Evolutionary conservation across 2,113 vertebrate species (phyloP), one percentile per base, ranked within the genome.

Genomic region (Trichomycterus rosablanca): DNA sequence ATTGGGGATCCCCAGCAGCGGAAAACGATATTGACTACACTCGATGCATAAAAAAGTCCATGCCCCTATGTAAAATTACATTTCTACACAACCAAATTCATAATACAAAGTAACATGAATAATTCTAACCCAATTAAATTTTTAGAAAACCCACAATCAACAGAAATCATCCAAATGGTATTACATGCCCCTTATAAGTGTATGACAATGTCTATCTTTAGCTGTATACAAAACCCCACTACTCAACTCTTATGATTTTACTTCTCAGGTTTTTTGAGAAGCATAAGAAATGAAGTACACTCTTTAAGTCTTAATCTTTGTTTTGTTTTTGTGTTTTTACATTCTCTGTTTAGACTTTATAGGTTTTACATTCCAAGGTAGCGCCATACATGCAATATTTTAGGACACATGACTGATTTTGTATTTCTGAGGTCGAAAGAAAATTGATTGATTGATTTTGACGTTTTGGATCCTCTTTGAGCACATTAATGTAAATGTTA

Each of bases 341-440:
- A 59, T 74, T 64, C 58, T 19, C 64, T 53, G 73, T 78, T 52
- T 76, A 61, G 71, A 37, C 67, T 85, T 81, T n/a, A n/a, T n/a
- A n/a, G 76, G 79, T 69, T 22, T 72, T 64, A 61, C 79, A 79
- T 79, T 83, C 76, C 62, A 76, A 74, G 73, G 67, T 78, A 80
- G 76, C 80, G 73, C 59, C 63, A 68, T 55, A 85, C 79, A 79
- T 88, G 86, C 88, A 89, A 89, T 86, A 85, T 83, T 87, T 84
- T 82, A 85, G 86, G 84, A 80, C 53, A 76, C 75, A 77, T 78
- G 22, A 69, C 80, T 78, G 74, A 63, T 68, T 53, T 77, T 78
- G 20, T 10, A 18, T 28, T 18, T 24, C 19, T 1, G 9, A 42
- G 12, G 18, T 19, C 23, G 3, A 5, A 30, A 51, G 10, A 5